Evolutionary conservation across 2,888 invertebrate genomes (phyloP).

Genomic region (Anodontia alba): DNA sequence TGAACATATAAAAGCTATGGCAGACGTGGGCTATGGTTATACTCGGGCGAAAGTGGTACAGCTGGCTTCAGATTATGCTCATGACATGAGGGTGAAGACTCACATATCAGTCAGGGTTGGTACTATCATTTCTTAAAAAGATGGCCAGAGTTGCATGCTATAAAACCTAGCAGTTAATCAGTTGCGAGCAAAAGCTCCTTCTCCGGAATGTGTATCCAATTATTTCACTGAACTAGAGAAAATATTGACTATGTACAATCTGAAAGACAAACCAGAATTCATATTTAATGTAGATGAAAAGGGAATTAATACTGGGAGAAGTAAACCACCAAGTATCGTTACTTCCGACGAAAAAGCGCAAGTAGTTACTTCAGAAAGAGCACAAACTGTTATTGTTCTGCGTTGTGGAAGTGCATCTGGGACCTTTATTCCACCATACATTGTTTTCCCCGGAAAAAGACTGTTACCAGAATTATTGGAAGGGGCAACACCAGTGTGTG

Average conservation of each 20-base stretch:
- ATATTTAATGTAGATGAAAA: not conserved
- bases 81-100: not conserved
- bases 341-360: too few relatives aligned
- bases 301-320: not conserved
- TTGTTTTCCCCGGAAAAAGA: not conserved
- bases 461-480: not conserved
- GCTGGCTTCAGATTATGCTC: not conserved
- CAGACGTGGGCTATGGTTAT: not conserved
- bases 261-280: not conserved
- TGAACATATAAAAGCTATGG: not conserved
- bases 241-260: not conserved
- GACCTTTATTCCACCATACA: not conserved
- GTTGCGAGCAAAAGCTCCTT: not conserved
- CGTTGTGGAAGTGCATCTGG: not conserved
- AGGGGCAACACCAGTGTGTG: slow-evolving; percentile 3
- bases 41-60: not conserved
- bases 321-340: not conserved
- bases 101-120: not conserved
- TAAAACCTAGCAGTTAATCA: not conserved
- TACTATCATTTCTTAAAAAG: not conserved
- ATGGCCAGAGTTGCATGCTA: not conserved
- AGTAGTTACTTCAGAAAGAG: not conserved
- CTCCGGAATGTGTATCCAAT: not conserved
- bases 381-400: not conserved
- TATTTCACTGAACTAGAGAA: not conserved